These are phyloP conservation scores for Podargus strigoides DNA, from an alignment of 2,797 vertebrate genomes.

Conservation along the genomic window DNA sequence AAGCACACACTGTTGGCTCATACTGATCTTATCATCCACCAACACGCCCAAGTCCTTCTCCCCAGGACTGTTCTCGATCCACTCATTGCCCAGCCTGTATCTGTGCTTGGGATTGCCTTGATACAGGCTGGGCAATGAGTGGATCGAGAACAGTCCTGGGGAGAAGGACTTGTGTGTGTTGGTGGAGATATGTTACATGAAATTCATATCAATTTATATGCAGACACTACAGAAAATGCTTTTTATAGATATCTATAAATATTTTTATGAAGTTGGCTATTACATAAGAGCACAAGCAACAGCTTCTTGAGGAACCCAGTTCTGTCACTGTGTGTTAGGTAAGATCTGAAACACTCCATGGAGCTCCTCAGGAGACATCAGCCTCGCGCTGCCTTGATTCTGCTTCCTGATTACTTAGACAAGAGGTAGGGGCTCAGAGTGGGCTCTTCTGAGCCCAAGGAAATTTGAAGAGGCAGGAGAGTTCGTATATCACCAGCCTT, in stretches of 20 bases:
- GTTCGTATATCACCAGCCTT: neutral
- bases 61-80: no score
- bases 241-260: neutral
- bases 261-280: conserved; percentile 17
- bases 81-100: no score
- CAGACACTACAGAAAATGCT: neutral
- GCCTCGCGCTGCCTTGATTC: neutral
- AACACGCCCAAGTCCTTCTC: no score
- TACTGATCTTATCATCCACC: no score
- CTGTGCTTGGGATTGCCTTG: no score
- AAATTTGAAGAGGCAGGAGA: neutral
- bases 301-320: conserved; percentile 47
- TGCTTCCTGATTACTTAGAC: neutral
- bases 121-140: no score
- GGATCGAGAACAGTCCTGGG: no score
- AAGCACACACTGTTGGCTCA: no score
- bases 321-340: conserved; percentile 49
- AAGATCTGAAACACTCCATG: neutral
- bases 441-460: neutral
- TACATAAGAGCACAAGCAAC: conserved; percentile 41
- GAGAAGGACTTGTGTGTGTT: no score
- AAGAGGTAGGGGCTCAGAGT: neutral
- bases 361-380: neutral
- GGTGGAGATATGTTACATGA: neutral
- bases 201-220: neutral